Percentiles rank a stretch among this genome's conserved stretches.
Conservation (phyloP, 2,888 invertebrate species). For the Pyralis farinalis region DNA sequence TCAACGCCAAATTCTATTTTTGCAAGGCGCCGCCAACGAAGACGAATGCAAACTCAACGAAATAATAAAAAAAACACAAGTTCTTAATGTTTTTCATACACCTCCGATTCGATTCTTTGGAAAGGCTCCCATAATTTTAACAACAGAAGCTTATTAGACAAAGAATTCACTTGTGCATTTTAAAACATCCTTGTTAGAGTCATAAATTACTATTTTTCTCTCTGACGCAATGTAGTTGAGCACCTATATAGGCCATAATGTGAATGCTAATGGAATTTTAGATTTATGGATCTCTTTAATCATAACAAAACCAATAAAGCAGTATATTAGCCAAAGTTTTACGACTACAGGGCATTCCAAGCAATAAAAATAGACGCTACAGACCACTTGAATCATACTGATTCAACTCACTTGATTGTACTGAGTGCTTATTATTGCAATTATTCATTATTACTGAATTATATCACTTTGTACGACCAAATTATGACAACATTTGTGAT, state of each 20-base stretch:
- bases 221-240: slow-evolving; percentile 21
- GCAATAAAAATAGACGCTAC: slow-evolving; percentile 23
- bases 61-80: slow-evolving; percentile 58
- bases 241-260: slow-evolving; percentile 29
- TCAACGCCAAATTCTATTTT: slow-evolving; percentile 79
- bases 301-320: slow-evolving; percentile 38
- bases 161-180: too few species aligned
- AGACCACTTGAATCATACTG: slow-evolving; percentile 29
- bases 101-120: slow-evolving; percentile 5
- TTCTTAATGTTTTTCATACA: slow-evolving; percentile 26
- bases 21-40: slow-evolving; percentile 72
- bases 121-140: not conserved
- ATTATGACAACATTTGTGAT: too few species aligned
- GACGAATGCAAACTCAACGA: slow-evolving; percentile 63
- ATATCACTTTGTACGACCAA: too few species aligned
- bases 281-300: slow-evolving; percentile 52
- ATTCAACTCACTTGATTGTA: not conserved
- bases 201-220: slow-evolving; percentile 10
- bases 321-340: slow-evolving; percentile 56
- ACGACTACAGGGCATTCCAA: slow-evolving; percentile 25
- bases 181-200: slow-evolving; percentile 9
- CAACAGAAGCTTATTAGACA: not conserved
- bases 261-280: slow-evolving; percentile 49
- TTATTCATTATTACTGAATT: too few species aligned
- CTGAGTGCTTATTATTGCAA: too few species aligned